phyloP scores from a whole-genome alignment of 2,888 invertebrate species.

The Eupithecia dodoneata region DNA sequence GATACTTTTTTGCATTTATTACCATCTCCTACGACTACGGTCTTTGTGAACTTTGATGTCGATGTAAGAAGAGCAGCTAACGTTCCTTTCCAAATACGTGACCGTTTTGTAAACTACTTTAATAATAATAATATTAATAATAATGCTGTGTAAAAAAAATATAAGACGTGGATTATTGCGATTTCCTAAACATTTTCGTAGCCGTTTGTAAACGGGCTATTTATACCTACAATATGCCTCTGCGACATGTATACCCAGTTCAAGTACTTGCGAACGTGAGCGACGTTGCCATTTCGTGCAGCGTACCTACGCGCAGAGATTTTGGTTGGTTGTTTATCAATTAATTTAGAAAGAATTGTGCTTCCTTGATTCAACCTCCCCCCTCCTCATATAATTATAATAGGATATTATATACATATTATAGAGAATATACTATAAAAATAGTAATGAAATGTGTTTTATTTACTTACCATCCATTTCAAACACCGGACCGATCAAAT shows the following conservation, averaged over 20 bases:
- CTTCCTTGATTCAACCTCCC: conserved; percentile 3
- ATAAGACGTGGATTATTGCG: neutral
- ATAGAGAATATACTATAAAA: conserved; percentile 10
- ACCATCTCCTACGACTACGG: neutral
- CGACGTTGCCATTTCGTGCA: neutral
- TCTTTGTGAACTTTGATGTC: neutral
- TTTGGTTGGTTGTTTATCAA: conserved; percentile 1
- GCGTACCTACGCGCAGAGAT: neutral
- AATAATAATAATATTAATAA: conserved; percentile 12
- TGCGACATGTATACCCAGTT: conserved; percentile 1
- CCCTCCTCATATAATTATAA: neutral
- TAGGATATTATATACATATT: conserved; percentile 2
- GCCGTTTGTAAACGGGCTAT: conserved; percentile 1
- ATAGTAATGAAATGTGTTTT: conserved; percentile 9
- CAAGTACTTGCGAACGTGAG: neutral
- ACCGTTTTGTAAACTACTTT: conserved; percentile 7
- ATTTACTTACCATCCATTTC: conserved; percentile 7
- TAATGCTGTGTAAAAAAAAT: conserved; percentile 1
- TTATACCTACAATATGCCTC: neutral
- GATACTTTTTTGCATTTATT: conserved; percentile 10
- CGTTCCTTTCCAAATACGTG: conserved; percentile 1
- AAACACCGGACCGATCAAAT: conserved; percentile 9
- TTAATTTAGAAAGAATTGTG: conserved; percentile 2
- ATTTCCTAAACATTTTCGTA: neutral
- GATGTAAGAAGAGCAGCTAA: conserved; percentile 6